Evolutionary conservation across 2,797 vertebrate genomes (phyloP).

Genomic region (Acridotheres tristis): DNA sequence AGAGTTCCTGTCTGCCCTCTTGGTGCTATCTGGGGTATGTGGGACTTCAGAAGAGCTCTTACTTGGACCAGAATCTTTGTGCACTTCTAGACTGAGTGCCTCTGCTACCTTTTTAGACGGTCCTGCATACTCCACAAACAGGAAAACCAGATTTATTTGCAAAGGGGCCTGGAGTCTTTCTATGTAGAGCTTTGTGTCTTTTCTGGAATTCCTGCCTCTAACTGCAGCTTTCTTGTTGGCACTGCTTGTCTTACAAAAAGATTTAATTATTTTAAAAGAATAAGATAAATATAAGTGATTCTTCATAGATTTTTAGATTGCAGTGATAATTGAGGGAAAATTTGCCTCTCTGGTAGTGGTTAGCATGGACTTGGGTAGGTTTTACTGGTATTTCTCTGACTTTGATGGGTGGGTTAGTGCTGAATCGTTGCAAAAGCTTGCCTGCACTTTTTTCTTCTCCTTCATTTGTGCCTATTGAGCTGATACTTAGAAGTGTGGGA

Average conservation of each 20-base stretch:
- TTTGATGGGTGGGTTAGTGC: background rate
- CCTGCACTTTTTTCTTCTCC: background rate
- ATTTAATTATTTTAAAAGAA: background rate
- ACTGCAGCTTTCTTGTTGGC: background rate
- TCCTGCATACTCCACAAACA: background rate
- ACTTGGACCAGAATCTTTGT: background rate
- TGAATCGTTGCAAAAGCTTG: rapidly evolving
- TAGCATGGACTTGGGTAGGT: background rate
- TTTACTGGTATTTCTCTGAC: background rate
- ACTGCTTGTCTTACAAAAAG: background rate
- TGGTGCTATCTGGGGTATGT: background rate
- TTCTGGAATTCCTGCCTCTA: background rate
- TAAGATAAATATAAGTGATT: background rate
- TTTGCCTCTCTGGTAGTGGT: background rate
- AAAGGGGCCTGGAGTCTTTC: background rate
- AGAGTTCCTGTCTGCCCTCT: background rate
- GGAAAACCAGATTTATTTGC: background rate
- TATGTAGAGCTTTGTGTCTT: background rate
- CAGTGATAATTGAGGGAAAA: background rate
- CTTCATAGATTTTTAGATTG: background rate
- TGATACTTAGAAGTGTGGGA: background rate
- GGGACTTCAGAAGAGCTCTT: background rate
- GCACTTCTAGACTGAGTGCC: background rate
- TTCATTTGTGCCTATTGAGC: background rate
- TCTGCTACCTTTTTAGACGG: background rate